Percentiles rank a stretch among this genome's conserved stretches.
Conservation (phyloP, 2,797 vertebrate genomes). For the Characodon lateralis region DNA sequence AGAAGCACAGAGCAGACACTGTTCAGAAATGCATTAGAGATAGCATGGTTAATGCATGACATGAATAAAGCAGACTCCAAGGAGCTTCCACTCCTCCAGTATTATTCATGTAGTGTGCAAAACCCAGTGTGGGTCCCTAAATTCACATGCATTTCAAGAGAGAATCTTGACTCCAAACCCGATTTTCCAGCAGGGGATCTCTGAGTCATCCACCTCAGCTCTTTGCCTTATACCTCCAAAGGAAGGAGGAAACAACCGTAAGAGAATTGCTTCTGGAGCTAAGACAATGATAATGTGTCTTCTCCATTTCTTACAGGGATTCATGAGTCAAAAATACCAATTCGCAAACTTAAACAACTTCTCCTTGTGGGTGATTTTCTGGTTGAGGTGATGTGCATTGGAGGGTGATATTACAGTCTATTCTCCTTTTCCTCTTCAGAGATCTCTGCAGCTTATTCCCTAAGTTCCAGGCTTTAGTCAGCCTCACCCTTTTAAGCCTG, state of each 20-base stretch:
- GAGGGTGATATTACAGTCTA: background rate
- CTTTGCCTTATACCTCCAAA: constrained; percentile 29
- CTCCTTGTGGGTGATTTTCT: constrained; percentile 33
- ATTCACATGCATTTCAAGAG: constrained; percentile 23
- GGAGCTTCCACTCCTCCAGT: constrained; percentile 37
- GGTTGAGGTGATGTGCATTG: constrained; percentile 25
- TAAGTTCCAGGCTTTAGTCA: constrained; percentile 21
- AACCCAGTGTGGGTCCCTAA: constrained; percentile 12
- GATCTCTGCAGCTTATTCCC: constrained; percentile 28
- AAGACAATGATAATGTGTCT: constrained; percentile 38
- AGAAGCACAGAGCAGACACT: constrained; percentile 30
- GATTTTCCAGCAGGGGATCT: constrained; percentile 37
- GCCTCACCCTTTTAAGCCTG: background rate
- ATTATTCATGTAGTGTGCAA: constrained; percentile 52
- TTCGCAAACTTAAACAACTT: constrained; percentile 35
- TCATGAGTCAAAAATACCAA: constrained; percentile 45
- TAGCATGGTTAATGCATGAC: constrained; percentile 72
- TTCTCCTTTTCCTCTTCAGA: constrained; percentile 27
- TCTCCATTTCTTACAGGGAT: constrained; percentile 31
- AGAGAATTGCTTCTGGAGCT: constrained; percentile 11
- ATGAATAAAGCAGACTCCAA: constrained; percentile 41
- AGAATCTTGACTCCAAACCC: constrained; percentile 40
- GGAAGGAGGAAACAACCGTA: constrained; percentile 22
- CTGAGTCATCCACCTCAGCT: constrained; percentile 9
- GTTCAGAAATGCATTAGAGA: constrained; percentile 64